Evolutionary conservation across 2,888 invertebrate genomes (phyloP), one percentile per base, ranked within the genome.

Genomic region (Eristalis tenax): DNA sequence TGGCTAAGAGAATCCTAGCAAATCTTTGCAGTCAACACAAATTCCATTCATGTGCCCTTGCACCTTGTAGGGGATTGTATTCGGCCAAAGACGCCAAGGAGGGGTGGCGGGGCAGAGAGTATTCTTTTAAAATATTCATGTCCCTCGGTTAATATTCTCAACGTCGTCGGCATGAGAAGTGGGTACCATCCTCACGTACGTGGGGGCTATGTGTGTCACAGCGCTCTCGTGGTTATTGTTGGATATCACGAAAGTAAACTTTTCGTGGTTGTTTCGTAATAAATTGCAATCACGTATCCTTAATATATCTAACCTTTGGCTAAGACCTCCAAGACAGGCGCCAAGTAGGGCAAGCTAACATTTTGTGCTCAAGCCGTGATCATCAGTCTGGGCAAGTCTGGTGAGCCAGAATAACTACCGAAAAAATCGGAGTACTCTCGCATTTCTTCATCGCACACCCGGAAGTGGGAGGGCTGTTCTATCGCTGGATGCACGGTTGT

Each of bases 261-360:
- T 75, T 78, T 22, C 68, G 68, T 63, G 74, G 40, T 78, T 80
- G 73, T 76, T 68, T 87, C 66, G 50, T 87, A 83, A 87, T 87
- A 87, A 87, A 87, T 87, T 87, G 79, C 87, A 87, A 87, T 87
- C 87, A 87, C 87, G 87, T 87, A 79, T 73, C 79, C 76, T 75
- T 82, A 83, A 87, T 87, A 82, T 79, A 83, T 87, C 79, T 83
- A 83, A 83, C 83, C 83, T 83, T 87, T 87, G 83, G 79, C 80
- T 87, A 71, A 76, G 79, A 74, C 80, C 79, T 68, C 64, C 64
- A 70, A 78, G 35, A 50, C 75, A 74, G 70, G 70, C 78, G 74
- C 83, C 77, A 78, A 74, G 75, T 57, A 84, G 69, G 65, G 50
- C 70, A 65, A 66, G 59, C 50, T 50, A 50, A 69, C 43, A 71